phyloP scores from a whole-genome alignment of 2,888 invertebrate genomes.

The Crioceris asparagi region DNA sequence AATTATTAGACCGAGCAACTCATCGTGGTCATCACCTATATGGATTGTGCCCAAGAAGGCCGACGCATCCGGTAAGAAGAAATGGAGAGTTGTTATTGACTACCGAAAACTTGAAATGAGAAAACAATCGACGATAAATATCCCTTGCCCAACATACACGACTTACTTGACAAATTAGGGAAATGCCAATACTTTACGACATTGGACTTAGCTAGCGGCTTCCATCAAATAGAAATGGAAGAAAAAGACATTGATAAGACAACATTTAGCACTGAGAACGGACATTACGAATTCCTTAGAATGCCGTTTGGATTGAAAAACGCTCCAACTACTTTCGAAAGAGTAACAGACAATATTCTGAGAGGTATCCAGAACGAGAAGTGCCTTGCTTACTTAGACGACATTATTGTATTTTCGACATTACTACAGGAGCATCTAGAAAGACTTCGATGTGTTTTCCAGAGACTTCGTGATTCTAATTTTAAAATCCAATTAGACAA shows the following conservation, averaged over 20 bases:
- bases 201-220: constrained; percentile 14
- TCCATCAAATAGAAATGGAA: constrained; percentile 18
- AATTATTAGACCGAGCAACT: constrained; percentile 14
- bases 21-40: constrained; percentile 19
- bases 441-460: constrained; percentile 11
- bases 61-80: constrained; percentile 15
- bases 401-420: constrained; percentile 12
- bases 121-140: constrained; percentile 15
- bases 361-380: constrained; percentile 15
- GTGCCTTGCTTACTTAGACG: constrained; percentile 21
- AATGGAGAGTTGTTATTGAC: constrained; percentile 18
- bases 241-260: constrained; percentile 12
- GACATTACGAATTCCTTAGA: constrained; percentile 15
- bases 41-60: constrained; percentile 20
- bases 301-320: constrained; percentile 24
- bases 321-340: constrained; percentile 21
- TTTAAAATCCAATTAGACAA: constrained; percentile 19
- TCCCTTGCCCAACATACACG: constrained; percentile 16
- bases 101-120: constrained; percentile 16
- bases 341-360: constrained; percentile 20
- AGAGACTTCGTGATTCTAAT: constrained; percentile 12
- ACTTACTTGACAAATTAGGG: constrained; percentile 14
- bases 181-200: constrained; percentile 15
- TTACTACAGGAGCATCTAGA: constrained; percentile 12
- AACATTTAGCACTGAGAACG: constrained; percentile 12